Percentiles rank a stretch among this genome's conserved stretches.
Evolutionary conservation across 2,113 vertebrate species (phyloP).

Genomic region (Felis chaus): DNA sequence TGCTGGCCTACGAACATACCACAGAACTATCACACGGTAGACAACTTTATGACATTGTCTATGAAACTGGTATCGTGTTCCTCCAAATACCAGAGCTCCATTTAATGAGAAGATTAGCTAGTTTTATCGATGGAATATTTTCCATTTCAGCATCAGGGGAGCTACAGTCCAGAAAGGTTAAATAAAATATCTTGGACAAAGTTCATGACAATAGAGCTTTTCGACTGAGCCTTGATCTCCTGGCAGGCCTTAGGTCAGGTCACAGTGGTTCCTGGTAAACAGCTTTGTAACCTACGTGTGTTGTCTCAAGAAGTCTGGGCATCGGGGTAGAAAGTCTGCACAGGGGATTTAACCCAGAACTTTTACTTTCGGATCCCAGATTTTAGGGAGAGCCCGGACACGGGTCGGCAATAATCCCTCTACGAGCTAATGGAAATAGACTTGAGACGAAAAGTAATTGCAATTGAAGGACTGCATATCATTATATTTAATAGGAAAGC

Average conservation of each 20-base stretch:
- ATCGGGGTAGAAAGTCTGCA: neutral
- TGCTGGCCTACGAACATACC: neutral
- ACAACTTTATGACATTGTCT: neutral
- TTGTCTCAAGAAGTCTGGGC: neutral
- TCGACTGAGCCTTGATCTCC: neutral
- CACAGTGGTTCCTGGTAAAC: neutral
- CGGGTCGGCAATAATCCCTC: neutral
- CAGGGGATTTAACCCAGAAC: neutral
- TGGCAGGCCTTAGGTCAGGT: neutral
- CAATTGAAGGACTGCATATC: neutral
- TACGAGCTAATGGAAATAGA: neutral
- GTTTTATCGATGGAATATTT: neutral
- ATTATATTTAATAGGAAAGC: neutral
- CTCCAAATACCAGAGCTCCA: neutral
- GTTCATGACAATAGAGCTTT: neutral
- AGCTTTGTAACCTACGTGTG: neutral
- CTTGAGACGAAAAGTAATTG: neutral
- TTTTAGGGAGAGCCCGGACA: neutral
- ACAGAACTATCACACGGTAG: neutral
- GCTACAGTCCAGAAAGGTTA: neutral
- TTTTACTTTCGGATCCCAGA: conserved; percentile 1
- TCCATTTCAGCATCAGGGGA: neutral
- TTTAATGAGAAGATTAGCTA: neutral
- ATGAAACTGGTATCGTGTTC: neutral
- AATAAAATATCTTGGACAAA: neutral